Conservation (phyloP, 2,888 invertebrate species). For the Aphidius colemani region DNA sequence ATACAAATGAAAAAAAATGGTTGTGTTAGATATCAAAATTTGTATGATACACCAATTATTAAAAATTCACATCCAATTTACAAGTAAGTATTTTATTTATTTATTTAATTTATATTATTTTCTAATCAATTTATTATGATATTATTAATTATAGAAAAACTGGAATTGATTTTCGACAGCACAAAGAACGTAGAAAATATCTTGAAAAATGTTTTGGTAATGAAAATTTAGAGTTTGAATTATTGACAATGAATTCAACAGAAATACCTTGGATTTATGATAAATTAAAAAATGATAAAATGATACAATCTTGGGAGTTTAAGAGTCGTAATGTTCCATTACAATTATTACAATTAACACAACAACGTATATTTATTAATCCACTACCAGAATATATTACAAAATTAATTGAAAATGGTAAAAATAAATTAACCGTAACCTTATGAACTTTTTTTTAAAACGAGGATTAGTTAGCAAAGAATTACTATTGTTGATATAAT, state of each 20-base stretch:
- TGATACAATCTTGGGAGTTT: constrained; percentile 46
- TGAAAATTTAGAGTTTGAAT: constrained; percentile 44
- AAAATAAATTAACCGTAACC: constrained; percentile 42
- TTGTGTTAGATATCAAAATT: constrained; percentile 23
- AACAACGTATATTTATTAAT: constrained; percentile 37
- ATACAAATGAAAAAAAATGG: constrained; percentile 39
- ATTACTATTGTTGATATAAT: too few species aligned
- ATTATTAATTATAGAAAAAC: constrained; percentile 18
- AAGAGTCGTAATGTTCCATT: constrained; percentile 43
- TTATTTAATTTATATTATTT: background rate
- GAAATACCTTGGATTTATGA: constrained; percentile 35
- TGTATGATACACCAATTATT: constrained; percentile 29
- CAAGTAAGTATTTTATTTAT: constrained; percentile 34
- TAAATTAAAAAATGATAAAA: constrained; percentile 33
- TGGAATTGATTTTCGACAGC: constrained; percentile 49
- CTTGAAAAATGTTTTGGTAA: constrained; percentile 44
- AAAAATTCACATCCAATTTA: constrained; percentile 31
- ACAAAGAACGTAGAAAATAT: constrained; percentile 42
- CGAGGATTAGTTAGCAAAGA: background rate
- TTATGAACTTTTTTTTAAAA: background rate
- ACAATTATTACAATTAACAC: constrained; percentile 42
- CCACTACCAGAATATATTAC: constrained; percentile 50
- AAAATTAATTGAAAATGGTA: constrained; percentile 44
- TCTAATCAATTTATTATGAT: background rate
- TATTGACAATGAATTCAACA: constrained; percentile 37